Conservation (phyloP, 2,888 invertebrate genomes). For the Eilema depressum region DNA sequence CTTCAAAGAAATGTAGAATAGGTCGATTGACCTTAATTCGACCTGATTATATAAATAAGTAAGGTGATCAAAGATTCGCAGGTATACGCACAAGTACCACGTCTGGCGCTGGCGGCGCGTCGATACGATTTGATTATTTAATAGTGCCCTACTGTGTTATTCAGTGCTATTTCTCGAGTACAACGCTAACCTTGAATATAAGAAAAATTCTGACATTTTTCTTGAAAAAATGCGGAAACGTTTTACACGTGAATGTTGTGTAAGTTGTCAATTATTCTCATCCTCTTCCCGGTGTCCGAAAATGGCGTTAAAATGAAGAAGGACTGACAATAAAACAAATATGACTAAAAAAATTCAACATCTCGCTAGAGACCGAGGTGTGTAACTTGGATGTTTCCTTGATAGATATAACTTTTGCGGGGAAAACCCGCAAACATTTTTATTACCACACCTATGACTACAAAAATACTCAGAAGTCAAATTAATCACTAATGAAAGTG, state of each 20-base stretch:
- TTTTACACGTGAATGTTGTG: background rate
- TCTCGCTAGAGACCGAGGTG: background rate
- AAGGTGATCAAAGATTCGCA: slow-evolving; percentile 35
- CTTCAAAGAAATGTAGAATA: slow-evolving; percentile 19
- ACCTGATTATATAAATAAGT: slow-evolving; percentile 37
- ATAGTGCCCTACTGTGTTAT: slow-evolving; percentile 46
- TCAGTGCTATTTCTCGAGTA: slow-evolving; percentile 35
- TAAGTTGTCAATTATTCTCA: background rate
- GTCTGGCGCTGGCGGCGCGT: slow-evolving; percentile 28
- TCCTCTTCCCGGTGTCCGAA: background rate
- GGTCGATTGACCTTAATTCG: slow-evolving; percentile 1
- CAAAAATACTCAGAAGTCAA: background rate
- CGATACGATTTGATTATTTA: slow-evolving; percentile 51
- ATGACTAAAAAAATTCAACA: background rate
- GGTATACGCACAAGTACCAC: slow-evolving; percentile 24
- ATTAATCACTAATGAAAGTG: background rate
- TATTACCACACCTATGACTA: background rate
- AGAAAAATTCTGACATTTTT: background rate
- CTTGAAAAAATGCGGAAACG: background rate
- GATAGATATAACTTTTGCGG: background rate
- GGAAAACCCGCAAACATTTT: background rate
- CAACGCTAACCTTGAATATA: background rate
- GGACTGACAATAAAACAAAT: background rate
- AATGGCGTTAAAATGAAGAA: background rate
- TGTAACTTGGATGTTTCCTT: background rate